Evolutionary conservation across 2,797 vertebrate species (phyloP), one percentile per base, ranked within the genome.

Genomic region (Xenopus petersii): DNA sequence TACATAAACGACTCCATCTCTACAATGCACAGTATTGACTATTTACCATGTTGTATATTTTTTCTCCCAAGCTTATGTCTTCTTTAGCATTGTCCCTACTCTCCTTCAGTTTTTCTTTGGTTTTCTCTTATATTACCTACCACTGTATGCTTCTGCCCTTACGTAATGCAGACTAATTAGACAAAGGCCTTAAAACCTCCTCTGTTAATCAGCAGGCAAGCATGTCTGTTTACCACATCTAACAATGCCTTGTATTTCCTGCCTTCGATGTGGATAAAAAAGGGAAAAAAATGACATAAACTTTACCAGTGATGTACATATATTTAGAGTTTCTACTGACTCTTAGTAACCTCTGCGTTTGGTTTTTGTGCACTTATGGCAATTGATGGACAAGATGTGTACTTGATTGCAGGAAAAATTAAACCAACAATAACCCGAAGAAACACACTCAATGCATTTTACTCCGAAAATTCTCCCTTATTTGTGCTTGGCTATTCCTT

Each of bases 171-270:
- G 87, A 91, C 92, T 95, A 88, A 91, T 92, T 95, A 88, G 89
- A 96, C 92, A 93, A 94, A 96, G 93, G 95, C 95, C 95, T 98
- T 97, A 96, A 93, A 92, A 91, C 86, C 88, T 85, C 79, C 91
- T 91, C 85, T 90, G 86, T 86, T 89, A 85, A 84, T 90, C 87
- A 85, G 86, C 87, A 90, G 91, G 91, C 86, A 85, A 87, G 89
- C 84, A 82, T 85, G 86, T 91, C 89, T 89, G 87, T 87, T 88
- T 86, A 84, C 82, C 87, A 87, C 87, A 86, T 89, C 91, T 89
- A 85, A 91, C 85, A 89, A 91, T 88, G 88, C 90, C 87, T 91
- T 92, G 86, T 91, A 89, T 85, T 56, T 90, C 84, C 89, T 93
- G 90, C 91, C 89, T 93, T 91, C 90, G 87, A 90, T 87, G 89